A percentile compares a stretch with the other conserved stretches of the same genome.
phyloP scores from a whole-genome alignment of 2,888 invertebrate genomes.

The Agrochola litura region DNA sequence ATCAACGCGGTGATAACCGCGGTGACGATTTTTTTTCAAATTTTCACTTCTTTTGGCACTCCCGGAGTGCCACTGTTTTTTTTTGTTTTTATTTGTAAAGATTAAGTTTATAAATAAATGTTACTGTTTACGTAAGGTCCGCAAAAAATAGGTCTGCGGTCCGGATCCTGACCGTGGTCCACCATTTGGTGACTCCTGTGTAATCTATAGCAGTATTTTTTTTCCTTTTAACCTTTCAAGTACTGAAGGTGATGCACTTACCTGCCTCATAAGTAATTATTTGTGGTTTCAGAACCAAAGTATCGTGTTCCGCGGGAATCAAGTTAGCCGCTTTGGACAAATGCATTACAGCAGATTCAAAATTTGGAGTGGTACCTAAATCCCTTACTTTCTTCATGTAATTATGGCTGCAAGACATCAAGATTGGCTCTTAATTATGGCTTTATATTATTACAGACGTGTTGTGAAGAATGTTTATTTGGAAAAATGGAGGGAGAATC shows the following conservation, averaged over 20 bases:
- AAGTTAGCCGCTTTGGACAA: conserved; percentile 75
- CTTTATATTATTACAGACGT: conserved; percentile 67
- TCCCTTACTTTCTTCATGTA: neutral
- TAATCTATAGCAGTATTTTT: too few relatives aligned
- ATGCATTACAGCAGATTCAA: conserved; percentile 76
- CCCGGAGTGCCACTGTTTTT: too few relatives aligned
- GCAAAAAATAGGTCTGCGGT: too few relatives aligned
- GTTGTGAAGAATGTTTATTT: conserved; percentile 85
- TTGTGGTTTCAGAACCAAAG: conserved; percentile 76
- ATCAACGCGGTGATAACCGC: too few relatives aligned
- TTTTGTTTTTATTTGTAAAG: too few relatives aligned
- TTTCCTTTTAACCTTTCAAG: neutral
- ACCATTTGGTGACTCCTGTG: too few relatives aligned
- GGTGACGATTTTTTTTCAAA: too few relatives aligned
- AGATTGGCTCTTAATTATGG: neutral
- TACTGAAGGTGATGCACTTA: neutral
- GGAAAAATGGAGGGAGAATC: conserved; percentile 77
- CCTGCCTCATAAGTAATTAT: neutral
- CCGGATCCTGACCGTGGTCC: too few relatives aligned
- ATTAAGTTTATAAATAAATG: too few relatives aligned
- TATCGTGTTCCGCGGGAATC: conserved; percentile 79
- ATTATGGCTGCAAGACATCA: neutral
- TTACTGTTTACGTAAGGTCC: too few relatives aligned
- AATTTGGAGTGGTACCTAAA: conserved; percentile 80
- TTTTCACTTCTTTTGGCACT: too few relatives aligned